Evolutionary conservation across 2,113 vertebrate species (phyloP), one percentile per base, ranked within the genome.

Genomic region (Lampris megalopsis): DNA sequence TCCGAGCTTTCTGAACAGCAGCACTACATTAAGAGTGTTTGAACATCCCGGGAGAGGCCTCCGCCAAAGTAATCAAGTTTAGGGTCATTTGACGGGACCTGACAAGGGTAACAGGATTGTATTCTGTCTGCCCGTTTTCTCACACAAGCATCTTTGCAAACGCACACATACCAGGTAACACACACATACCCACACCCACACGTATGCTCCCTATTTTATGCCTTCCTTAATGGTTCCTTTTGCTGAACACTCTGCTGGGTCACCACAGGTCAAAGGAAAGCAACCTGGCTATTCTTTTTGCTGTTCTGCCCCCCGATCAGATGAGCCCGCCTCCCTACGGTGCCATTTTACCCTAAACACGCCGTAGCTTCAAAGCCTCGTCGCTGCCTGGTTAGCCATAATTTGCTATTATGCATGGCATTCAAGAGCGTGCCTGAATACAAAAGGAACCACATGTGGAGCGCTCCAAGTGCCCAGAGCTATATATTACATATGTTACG

Each of bases 391-490:
- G 87, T 92, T 86, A 89, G 80, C 70, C 40, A 56, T 90, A 90
- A 92, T 90, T 79, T 86, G 81, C 86, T 75, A 89, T 92, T 90
- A 91, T 88, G 73, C 81, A 81, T 89, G 86, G 83, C 86, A 81
- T 86, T 73, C 79, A 74, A 74, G 71, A 79, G 82, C 85, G 81
- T 60, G 50, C 75, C 77, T 74, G 68, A 87, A 68, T 69, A 85
- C 85, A 86, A 89, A 80, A 68, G 77, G 81, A 92, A 91, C 84
- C 89, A 89, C 84, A 92, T 92, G 90, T 90, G 85, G 83, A 83
- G 83, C 67, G 50, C 75, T 71, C 58, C 53, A 58, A 71, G 71
- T 63, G 76, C 88, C 81, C 79, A 66, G 24, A 85, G 90, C 81
- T 83, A 89, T 88, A 88, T 78, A 80, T 90, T 90, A 90, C 86